These are phyloP conservation scores for Chironomus tepperi DNA, from an alignment of 1,140 invertebrate species.

Conservation along the genomic window DNA sequence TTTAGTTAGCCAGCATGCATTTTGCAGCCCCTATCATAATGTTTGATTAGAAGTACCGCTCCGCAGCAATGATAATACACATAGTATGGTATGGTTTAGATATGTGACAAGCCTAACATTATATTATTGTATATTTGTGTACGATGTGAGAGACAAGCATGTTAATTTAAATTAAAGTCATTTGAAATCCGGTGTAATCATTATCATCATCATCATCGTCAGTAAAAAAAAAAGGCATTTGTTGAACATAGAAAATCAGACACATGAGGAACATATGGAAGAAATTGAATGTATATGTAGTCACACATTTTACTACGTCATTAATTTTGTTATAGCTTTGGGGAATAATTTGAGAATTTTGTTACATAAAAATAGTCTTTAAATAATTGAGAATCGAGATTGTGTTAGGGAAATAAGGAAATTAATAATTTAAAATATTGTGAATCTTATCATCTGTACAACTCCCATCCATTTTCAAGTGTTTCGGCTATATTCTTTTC, in stretches of 20 bases:
- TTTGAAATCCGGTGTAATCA: constrained; percentile 3
- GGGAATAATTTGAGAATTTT: too few relatives aligned
- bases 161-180: constrained; percentile 21
- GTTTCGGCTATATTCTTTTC: background rate
- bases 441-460: too few relatives aligned
- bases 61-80: background rate
- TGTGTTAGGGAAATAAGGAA: too few relatives aligned
- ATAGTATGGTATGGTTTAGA: background rate
- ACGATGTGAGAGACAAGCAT: constrained; percentile 4
- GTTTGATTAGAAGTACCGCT: background rate
- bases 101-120: background rate
- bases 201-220: background rate
- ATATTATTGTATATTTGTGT: background rate
- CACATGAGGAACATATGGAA: background rate
- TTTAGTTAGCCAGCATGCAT: background rate
- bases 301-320: constrained; percentile 7
- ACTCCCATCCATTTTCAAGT: background rate
- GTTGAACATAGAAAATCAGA: background rate
- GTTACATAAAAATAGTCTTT: too few relatives aligned
- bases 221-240: background rate
- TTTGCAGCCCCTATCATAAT: constrained; percentile 12
- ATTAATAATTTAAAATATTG: too few relatives aligned
- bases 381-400: too few relatives aligned
- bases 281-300: background rate
- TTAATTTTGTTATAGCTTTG: background rate